A percentile compares a stretch with the other conserved stretches of the same genome.
Evolutionary conservation across 2,888 invertebrate genomes (phyloP).

Genomic region (Calephelis perditalis): DNA sequence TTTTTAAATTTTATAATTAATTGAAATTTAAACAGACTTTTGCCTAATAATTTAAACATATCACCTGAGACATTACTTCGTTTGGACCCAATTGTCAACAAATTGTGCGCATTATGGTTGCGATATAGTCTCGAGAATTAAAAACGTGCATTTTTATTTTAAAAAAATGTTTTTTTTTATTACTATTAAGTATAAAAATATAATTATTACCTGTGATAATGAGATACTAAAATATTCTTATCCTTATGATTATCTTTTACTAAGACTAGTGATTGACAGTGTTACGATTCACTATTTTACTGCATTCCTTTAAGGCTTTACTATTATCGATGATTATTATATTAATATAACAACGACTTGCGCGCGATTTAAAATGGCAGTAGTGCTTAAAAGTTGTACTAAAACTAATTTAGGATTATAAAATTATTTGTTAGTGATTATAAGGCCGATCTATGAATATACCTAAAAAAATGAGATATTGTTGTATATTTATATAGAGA

Average conservation of each 20-base stretch:
- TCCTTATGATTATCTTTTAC: conserved; percentile 19
- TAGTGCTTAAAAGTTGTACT: background rate
- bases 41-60: too few species aligned
- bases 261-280: conserved; percentile 29
- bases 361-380: conserved; percentile 9
- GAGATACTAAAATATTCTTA: conserved; percentile 22
- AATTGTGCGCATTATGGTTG: too few species aligned
- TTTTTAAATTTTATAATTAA: too few species aligned
- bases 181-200: conserved; percentile 25
- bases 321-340: background rate
- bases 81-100: too few species aligned
- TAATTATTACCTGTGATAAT: conserved; percentile 17
- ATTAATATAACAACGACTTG: background rate
- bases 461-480: too few species aligned
- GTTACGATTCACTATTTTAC: conserved; percentile 5
- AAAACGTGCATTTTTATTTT: conserved; percentile 23
- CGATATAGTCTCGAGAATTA: background rate
- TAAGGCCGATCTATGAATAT: background rate
- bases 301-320: conserved; percentile 6
- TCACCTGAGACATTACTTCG: too few species aligned
- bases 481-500: too few species aligned
- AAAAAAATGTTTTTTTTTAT: conserved; percentile 28
- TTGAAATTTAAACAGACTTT: too few species aligned
- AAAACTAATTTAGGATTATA: background rate
- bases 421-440: background rate